Base-by-base conservation (phyloP, 2,888 invertebrate species). In the Melanostoma mellinum region DNA sequence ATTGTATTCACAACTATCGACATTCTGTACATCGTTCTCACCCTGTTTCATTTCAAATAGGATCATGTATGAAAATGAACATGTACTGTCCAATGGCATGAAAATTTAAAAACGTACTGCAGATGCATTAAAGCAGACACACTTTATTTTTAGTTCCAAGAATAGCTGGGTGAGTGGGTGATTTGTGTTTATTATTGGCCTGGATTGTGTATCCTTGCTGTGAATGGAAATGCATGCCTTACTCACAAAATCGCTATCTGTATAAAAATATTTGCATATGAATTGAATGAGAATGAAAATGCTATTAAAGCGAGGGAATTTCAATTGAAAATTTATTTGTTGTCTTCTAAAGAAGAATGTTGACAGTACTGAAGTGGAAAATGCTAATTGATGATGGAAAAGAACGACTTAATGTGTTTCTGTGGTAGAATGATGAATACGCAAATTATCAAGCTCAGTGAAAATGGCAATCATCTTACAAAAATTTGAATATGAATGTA, bases 121-220 rank as follows among this genome's bases (percentile, higher is more conserved):
- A 9, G 32, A 20, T 48, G 20, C n/a, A 3, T 20, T 8, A 38
- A 10, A 5, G 3, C 4, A 8, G 48, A 33, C 1, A 1, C 3
- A 6, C 36, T 9, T 44, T 53, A 46, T 36, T 56, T 46, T 30
- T 35, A 30, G n/a, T 44, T 38, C 35, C n/a, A 53, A 44, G 42
- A 44, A 32, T 42, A 35, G 6, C 32, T 48, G 38, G 56, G 32
- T 53, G 35, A 20, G 38, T 3, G 3, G 10, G 44, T 46, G 42
- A 67, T 67, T 58, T 67, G 40, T 56, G 55, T 67, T 74, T 56
- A 48, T 74, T 74, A 74, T 74, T 74, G 58, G 74, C 56, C 56
- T 50, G 67, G 56, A 56, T 56, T 55, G 40, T 58, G 35, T 52
- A 74, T 67, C 67, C 50, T 58, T 58, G 67, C 55, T 55, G 35